Conservation (phyloP, 2,888 invertebrate species). For the Eupithecia insigniata region DNA sequence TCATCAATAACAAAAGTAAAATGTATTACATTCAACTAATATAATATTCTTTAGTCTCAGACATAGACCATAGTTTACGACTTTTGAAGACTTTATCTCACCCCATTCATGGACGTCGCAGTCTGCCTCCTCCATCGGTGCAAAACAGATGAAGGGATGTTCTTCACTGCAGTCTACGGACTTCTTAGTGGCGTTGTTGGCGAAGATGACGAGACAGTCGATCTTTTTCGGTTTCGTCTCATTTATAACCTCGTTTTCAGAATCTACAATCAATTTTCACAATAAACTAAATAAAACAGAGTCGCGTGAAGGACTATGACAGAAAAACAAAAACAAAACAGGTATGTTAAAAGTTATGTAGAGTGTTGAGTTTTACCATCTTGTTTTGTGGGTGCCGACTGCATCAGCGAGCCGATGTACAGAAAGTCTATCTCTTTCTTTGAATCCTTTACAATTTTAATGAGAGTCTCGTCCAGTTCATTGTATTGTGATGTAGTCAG, state of each 20-base stretch:
- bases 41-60: neutral
- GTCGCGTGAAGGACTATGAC: neutral
- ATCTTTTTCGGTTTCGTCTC: neutral
- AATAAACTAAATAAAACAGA: neutral
- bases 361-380: neutral
- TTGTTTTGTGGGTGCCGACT: neutral
- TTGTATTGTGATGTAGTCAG: neutral
- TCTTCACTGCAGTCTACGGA: neutral
- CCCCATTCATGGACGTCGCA: slow-evolving; percentile 14
- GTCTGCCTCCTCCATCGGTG: neutral
- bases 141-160: neutral
- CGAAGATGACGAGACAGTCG: neutral
- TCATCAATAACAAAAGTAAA: neutral
- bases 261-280: neutral
- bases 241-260: slow-evolving; percentile 1
- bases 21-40: neutral
- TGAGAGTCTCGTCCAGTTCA: slow-evolving; percentile 1
- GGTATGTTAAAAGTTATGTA: neutral
- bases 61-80: neutral
- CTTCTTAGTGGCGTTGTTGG: neutral
- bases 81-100: neutral
- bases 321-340: neutral
- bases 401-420: neutral
- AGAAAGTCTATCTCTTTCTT: neutral
- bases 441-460: slow-evolving; percentile 7